Conservation (phyloP, 1,140 invertebrate genomes). For the Temnothorax longispinosus region DNA sequence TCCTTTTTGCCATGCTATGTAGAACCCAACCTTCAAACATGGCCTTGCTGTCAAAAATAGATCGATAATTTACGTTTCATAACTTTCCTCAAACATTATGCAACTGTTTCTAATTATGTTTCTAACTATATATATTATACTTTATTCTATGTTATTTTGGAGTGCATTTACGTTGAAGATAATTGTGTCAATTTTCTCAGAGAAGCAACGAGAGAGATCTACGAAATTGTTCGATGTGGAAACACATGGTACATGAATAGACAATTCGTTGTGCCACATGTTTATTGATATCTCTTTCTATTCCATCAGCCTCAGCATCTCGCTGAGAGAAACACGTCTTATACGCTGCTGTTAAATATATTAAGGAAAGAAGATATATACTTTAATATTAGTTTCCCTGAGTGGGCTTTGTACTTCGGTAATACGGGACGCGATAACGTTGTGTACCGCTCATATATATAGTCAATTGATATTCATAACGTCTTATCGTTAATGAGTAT, state of each 20-base stretch:
- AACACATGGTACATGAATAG: slow-evolving; percentile 60
- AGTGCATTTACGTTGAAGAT: background rate
- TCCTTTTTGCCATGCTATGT: background rate
- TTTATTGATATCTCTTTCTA: slow-evolving; percentile 63
- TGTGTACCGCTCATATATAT: background rate
- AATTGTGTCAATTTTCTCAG: slow-evolving; percentile 5
- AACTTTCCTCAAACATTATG: slow-evolving; percentile 8
- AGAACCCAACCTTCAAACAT: slow-evolving; percentile 12
- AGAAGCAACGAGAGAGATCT: slow-evolving; percentile 2
- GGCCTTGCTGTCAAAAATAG: slow-evolving; percentile 28
- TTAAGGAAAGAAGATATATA: slow-evolving; percentile 9
- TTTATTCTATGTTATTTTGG: background rate
- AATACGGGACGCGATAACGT: background rate
- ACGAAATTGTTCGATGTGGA: background rate
- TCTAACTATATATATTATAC: background rate
- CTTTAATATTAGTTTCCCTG: slow-evolving; percentile 62
- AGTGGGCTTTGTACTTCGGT: slow-evolving; percentile 66
- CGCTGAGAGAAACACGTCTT: background rate
- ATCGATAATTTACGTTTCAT: background rate
- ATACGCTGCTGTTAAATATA: slow-evolving; percentile 1
- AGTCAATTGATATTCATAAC: background rate
- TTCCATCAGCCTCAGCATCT: background rate
- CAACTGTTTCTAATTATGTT: background rate
- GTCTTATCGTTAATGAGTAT: slow-evolving; percentile 43
- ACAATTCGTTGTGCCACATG: slow-evolving; percentile 51